Base-by-base conservation (phyloP, 2,888 invertebrate species). In the Archips xylosteana region DNA sequence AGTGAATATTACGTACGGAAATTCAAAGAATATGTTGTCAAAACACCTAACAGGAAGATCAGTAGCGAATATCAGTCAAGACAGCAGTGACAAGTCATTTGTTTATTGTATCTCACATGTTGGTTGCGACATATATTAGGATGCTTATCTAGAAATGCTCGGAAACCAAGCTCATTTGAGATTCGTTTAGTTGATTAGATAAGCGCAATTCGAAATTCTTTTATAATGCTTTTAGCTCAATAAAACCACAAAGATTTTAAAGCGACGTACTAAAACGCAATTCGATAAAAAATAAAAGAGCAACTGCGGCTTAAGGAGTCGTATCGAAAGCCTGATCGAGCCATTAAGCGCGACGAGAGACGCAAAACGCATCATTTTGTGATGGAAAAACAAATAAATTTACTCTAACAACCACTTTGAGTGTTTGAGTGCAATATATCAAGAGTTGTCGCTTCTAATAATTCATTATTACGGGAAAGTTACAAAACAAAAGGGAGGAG, bases 341-440 rank as follows among this genome's bases (percentile, higher is more conserved):
- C 79, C 80, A 87, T 89, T 88, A 86, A 82, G 76, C 80, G 77
- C 45, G 76, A 77, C 78, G 78, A 81, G 82, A 79, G 81, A 79
- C 80, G 77, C 84, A 87, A 88, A 89, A 87, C 83, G 83, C 85
- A 85, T 86, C 84, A 84, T 85, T 87, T 81, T 81, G 80, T 82
- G 80, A 78, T 81, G 78, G 85, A 86, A 90, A 89, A 91, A 90
- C 90, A 90, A 87, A 92, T 91, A 91, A 90, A 90, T 91, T 87
- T 82, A 81, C 76, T 83, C 77, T 82, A 88, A 87, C 82, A 85
- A 84, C 85, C 81, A 84, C 87, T 89, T 86, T 77, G 81, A 85
- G 82, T 78, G 79, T 89, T 86, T 77, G 81, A 85, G 82, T 78
- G 79, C 82, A 83, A 87, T 87, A 86, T 86, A 87, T 86, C 84